Base-by-base conservation (phyloP, 2,797 vertebrate genomes). In the Clarias laeviceps region DNA sequence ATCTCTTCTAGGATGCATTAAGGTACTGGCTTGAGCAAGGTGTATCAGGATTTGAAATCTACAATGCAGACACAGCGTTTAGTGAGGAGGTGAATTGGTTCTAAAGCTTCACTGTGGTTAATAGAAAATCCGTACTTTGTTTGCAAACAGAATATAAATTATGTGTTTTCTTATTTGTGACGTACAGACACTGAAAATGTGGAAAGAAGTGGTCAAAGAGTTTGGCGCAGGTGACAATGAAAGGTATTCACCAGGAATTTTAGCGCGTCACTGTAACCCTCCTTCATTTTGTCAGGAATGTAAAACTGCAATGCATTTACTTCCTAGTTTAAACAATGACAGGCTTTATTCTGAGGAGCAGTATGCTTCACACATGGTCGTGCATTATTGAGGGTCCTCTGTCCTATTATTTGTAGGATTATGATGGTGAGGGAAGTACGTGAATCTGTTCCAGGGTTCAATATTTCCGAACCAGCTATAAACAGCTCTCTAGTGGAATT, bases 11-110 rank as follows among this genome's bases (percentile, higher is more conserved):
- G 95, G 12, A 86, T 74, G 83, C 86, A 1, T 81, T 95, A 11
- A 86, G 82, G 70, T 94, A 94, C 87, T 96, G 94, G 95, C 89
- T 96, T 91, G 91, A 93, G 57, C 91, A 92, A 54, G 94, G 93
- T 4, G 92, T 93, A 18, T 93, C 93, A 15, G 95, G 95, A 20
- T 94, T 96, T 90, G 88, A 82, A 0, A 94, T 96, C 81, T 96
- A 95, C 84, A 93, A 94, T 87, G 92, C 93, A 20, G 94, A 95
- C 74, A 78, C 88, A 57, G 90, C 88, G 0, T 95, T 93, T 91
- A 94, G 93, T 62, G 86, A 91, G 81, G 87, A 93, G 94, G 95
- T 96, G 85, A 90, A 86, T 37, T 62, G 15, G 8, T 73, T 29
- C 64, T 69, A 17, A 76, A 40, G 59, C 80, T 29, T 50, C 5